These are phyloP conservation scores for Actinostola sp. DNA, from an alignment of 92 coral and sea anemone species.

Conservation along the genomic window DNA sequence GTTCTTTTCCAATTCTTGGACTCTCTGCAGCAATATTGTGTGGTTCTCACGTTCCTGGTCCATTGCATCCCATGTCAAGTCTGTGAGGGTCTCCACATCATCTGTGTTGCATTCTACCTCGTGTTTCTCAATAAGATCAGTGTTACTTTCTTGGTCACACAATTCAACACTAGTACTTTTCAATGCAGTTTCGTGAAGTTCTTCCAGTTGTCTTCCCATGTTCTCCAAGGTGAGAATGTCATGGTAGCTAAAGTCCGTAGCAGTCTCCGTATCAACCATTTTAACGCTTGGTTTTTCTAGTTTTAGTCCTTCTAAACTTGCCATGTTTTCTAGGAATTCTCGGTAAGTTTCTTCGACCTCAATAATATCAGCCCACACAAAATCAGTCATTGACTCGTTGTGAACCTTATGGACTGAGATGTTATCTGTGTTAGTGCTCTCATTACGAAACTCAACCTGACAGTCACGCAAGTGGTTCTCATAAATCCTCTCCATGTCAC, in stretches of 20 bases:
- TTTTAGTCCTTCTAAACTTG: slow-evolving; percentile 19
- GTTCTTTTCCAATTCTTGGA: background rate
- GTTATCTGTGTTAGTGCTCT: slow-evolving; percentile 1
- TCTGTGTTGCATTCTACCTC: slow-evolving; percentile 29
- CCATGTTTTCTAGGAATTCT: slow-evolving; percentile 34
- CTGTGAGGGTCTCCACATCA: slow-evolving; percentile 16
- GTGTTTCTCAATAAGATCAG: slow-evolving; percentile 24
- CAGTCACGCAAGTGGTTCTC: slow-evolving; percentile 19
- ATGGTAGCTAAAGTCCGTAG: slow-evolving; percentile 21
- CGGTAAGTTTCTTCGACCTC: slow-evolving; percentile 43
- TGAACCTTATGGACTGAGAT: background rate
- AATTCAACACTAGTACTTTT: background rate
- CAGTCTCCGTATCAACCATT: slow-evolving; percentile 12
- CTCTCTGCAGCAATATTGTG: background rate
- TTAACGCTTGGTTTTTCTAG: slow-evolving; percentile 5
- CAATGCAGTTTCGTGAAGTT: slow-evolving; percentile 13
- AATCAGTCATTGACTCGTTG: slow-evolving; percentile 47
- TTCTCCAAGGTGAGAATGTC: slow-evolving; percentile 21
- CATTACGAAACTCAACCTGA: background rate
- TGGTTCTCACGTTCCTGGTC: background rate
- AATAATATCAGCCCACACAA: slow-evolving; percentile 42
- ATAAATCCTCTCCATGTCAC: slow-evolving; percentile 36
- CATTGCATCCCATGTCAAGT: slow-evolving; percentile 33
- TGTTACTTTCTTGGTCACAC: slow-evolving; percentile 14
- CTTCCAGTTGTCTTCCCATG: slow-evolving; percentile 19